phyloP scores from a whole-genome alignment of 2,888 invertebrate species.

The Pogonocherus hispidulus region DNA sequence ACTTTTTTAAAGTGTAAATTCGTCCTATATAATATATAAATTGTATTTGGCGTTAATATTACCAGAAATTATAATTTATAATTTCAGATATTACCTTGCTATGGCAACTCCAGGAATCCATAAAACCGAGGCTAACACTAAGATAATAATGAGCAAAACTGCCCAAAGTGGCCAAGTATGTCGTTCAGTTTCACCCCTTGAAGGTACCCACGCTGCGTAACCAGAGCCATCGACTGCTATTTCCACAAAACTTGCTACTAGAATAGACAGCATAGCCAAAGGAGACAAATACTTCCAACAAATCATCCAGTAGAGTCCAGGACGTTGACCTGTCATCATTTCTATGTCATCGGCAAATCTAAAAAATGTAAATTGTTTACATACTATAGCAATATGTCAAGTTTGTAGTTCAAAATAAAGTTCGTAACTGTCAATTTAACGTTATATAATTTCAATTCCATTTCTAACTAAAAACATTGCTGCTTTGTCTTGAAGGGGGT shows the following conservation, averaged over 20 bases:
- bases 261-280: slow-evolving; percentile 87
- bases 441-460: no score
- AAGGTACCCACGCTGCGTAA: slow-evolving; percentile 87
- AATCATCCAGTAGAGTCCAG: slow-evolving; percentile 91
- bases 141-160: slow-evolving; percentile 78
- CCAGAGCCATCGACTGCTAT: slow-evolving; percentile 85
- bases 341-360: slow-evolving; percentile 96
- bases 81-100: slow-evolving; percentile 80
- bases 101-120: slow-evolving; percentile 91
- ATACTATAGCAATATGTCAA: no score
- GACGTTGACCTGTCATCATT: slow-evolving; percentile 92
- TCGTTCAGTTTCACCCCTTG: slow-evolving; percentile 79
- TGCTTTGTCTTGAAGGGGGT: no score
- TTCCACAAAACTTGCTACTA: slow-evolving; percentile 86
- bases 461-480: no score
- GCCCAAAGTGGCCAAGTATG: slow-evolving; percentile 93
- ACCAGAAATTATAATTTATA: no score
- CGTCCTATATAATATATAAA: no score
- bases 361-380: no score
- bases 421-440: no score
- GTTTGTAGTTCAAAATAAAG: no score
- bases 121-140: slow-evolving; percentile 85
- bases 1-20: no score
- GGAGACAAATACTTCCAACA: slow-evolving; percentile 97
- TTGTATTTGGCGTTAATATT: no score